These are phyloP conservation scores for Synergus laeviventris DNA, from an alignment of 2,888 invertebrate species.

Conservation along the genomic window DNA sequence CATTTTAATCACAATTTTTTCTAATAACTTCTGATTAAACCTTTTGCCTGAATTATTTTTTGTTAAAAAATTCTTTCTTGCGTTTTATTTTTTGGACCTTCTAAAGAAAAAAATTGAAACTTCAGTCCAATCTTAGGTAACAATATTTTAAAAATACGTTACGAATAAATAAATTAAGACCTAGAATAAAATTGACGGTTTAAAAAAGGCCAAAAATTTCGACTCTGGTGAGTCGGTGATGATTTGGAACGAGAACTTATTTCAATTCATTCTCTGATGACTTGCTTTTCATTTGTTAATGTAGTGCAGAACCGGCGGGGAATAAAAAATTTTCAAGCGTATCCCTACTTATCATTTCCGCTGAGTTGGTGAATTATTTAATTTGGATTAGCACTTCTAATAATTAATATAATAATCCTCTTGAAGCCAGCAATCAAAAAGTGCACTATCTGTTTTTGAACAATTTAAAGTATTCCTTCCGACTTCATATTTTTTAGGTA, in stretches of 20 bases:
- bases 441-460: background rate
- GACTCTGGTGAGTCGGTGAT: no score
- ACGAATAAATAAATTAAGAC: no score
- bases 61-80: no score
- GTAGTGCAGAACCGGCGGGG: background rate
- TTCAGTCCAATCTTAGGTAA: no score
- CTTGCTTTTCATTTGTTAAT: background rate
- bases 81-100: no score
- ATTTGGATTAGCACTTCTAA: background rate
- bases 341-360: slow-evolving; percentile 30
- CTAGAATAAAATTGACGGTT: no score
- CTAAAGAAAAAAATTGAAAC: no score
- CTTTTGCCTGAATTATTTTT: no score
- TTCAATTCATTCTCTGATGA: slow-evolving; percentile 9
- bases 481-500: slow-evolving; percentile 10
- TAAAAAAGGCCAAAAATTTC: no score
- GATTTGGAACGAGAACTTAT: slow-evolving; percentile 20
- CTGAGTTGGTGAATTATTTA: slow-evolving; percentile 11
- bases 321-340: slow-evolving; percentile 2
- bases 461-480: background rate
- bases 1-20: no score
- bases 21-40: no score
- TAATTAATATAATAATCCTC: slow-evolving; percentile 28
- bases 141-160: no score
- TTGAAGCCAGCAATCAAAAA: slow-evolving; percentile 8